Evolutionary conservation across 2,113 vertebrate species (phyloP).

Genomic region (Apodemus speciosus): DNA sequence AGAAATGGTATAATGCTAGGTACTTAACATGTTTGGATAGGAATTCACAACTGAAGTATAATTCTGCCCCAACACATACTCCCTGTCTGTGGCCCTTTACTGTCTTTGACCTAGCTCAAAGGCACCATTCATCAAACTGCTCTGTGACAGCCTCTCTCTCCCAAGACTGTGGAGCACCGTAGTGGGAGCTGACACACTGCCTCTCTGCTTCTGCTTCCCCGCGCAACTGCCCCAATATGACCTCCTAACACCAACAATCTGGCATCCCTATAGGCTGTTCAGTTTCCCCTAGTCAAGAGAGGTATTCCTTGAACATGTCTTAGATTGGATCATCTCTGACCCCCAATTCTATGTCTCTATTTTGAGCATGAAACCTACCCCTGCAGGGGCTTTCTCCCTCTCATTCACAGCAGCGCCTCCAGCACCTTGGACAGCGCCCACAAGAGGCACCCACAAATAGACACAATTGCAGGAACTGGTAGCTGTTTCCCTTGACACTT

Average conservation of each 20-base stretch:
- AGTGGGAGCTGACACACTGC: too few species aligned
- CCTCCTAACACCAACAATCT: background rate
- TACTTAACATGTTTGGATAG: background rate
- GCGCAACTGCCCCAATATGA: background rate
- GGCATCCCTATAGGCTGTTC: background rate
- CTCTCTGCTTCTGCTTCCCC: background rate
- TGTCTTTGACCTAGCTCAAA: too few species aligned
- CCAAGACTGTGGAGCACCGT: accelerated
- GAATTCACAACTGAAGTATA: background rate
- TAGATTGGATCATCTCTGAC: background rate
- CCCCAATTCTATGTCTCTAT: background rate
- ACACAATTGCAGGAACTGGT: accelerated
- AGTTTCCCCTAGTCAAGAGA: background rate
- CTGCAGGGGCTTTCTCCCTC: background rate
- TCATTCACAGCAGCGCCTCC: background rate
- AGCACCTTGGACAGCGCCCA: background rate
- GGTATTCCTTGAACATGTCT: background rate
- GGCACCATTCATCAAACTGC: accelerated
- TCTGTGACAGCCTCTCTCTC: accelerated
- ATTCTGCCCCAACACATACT: background rate
- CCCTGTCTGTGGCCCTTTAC: background rate
- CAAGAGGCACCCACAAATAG: accelerated
- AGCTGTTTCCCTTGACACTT: background rate
- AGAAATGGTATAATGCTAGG: background rate
- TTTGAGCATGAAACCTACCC: background rate